A percentile compares a stretch with the other conserved stretches of the same genome.
Conservation (phyloP, 1,140 invertebrate genomes). For the Colletes latitarsis region DNA sequence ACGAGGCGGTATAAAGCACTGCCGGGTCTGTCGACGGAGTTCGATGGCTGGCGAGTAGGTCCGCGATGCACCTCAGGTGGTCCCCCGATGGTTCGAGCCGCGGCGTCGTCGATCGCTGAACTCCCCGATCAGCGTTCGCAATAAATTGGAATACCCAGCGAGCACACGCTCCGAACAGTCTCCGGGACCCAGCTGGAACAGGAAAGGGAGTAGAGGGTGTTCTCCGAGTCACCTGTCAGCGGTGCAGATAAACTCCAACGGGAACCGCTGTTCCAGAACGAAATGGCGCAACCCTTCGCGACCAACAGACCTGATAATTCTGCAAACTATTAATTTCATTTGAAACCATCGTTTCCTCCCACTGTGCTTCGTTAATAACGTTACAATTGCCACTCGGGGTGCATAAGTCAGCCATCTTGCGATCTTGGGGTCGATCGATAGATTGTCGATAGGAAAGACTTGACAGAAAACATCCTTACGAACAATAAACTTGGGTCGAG, state of each 20-base stretch:
- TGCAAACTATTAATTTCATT: not conserved
- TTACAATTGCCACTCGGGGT: too few relatives aligned
- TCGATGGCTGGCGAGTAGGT: slow-evolving; percentile 21
- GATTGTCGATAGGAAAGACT: too few relatives aligned
- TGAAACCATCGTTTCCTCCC: too few relatives aligned
- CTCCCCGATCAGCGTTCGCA: slow-evolving; percentile 64
- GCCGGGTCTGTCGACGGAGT: slow-evolving; percentile 29
- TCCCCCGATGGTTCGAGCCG: slow-evolving; percentile 49
- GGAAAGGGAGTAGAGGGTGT: slow-evolving; percentile 60
- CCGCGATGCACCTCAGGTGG: slow-evolving; percentile 64
- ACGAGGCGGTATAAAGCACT: slow-evolving; percentile 60
- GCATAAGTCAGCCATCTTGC: too few relatives aligned
- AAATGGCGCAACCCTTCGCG: too few relatives aligned
- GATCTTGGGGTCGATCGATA: too few relatives aligned
- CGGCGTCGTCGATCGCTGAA: slow-evolving; percentile 41
- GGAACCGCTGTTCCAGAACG: not conserved
- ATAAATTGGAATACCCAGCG: slow-evolving; percentile 74
- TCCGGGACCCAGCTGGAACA: slow-evolving; percentile 12
- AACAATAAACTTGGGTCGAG: too few relatives aligned
- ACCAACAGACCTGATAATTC: not conserved
- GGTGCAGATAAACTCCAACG: slow-evolving; percentile 45
- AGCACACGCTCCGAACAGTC: slow-evolving; percentile 15
- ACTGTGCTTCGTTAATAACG: too few relatives aligned
- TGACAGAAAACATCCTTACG: too few relatives aligned
- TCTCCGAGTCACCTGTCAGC: slow-evolving; percentile 60